Percentiles rank a stretch among this genome's conserved stretches.
These are phyloP conservation scores for Chaenogobius annularis DNA, from an alignment of 2,113 vertebrate genomes.

Conservation along the genomic window DNA sequence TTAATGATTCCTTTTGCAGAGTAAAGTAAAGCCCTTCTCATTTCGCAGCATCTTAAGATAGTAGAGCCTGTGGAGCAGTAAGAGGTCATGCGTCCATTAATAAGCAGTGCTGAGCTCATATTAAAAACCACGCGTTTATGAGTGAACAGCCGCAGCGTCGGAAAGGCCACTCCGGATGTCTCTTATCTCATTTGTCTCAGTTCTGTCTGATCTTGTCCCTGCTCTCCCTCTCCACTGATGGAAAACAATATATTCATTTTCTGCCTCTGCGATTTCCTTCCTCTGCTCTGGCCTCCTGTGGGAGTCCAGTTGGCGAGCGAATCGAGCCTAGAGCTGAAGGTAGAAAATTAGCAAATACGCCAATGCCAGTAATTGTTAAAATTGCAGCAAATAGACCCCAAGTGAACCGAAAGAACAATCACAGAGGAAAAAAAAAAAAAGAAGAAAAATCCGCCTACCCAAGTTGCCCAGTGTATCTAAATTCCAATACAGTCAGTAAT, in stretches of 20 bases:
- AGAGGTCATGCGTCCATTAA: constrained; percentile 10
- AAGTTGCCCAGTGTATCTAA: constrained; percentile 61
- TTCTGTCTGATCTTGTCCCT: constrained; percentile 46
- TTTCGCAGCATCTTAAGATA: constrained; percentile 6
- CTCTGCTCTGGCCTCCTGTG: constrained; percentile 45
- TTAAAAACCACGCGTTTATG: constrained; percentile 40
- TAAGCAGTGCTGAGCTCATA: constrained; percentile 8
- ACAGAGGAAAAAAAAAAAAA: background rate
- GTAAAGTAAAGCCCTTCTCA: background rate
- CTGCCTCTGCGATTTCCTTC: constrained; percentile 31
- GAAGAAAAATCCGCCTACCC: constrained; percentile 49
- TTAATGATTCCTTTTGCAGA: background rate
- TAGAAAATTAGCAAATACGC: constrained; percentile 54
- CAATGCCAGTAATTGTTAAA: constrained; percentile 63
- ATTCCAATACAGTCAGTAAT: constrained; percentile 72
- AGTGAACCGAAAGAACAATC: constrained; percentile 60
- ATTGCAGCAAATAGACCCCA: constrained; percentile 64
- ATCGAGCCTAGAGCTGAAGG: constrained; percentile 33
- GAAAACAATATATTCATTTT: constrained; percentile 64
- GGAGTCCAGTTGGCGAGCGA: constrained; percentile 39
- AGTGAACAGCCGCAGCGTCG: background rate
- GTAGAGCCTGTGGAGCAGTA: constrained; percentile 4
- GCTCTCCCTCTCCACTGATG: constrained; percentile 52
- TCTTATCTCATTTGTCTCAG: constrained; percentile 52
- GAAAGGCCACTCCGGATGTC: constrained; percentile 30